Percentiles rank a stretch among this genome's conserved stretches.
phyloP scores from a whole-genome alignment of 2,113 vertebrate species.

The Sebastes schlegelii region DNA sequence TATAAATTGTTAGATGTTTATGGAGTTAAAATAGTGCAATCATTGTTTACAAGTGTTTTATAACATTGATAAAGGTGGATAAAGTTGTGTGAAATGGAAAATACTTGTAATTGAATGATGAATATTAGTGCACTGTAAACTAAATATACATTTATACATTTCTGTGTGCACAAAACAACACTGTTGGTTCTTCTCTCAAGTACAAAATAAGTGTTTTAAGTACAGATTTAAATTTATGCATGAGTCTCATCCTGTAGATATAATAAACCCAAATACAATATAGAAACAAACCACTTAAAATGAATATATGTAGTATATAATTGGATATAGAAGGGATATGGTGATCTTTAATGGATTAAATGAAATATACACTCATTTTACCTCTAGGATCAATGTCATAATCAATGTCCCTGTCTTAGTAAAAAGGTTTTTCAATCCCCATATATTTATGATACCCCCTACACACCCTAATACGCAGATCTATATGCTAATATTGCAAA shows the following conservation, averaged over 20 bases:
- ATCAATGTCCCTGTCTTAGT: neutral
- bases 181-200: neutral
- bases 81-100: neutral
- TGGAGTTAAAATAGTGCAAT: neutral
- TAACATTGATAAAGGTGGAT: neutral
- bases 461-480: neutral
- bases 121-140: neutral
- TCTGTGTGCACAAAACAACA: neutral
- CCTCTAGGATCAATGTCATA: neutral
- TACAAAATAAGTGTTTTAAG: neutral
- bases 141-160: neutral
- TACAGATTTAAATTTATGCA: neutral
- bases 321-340: neutral
- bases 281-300: neutral
- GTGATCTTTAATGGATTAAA: neutral
- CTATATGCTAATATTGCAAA: slow-evolving; percentile 3
- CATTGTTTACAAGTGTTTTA: neutral
- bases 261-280: neutral
- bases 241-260: neutral
- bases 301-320: neutral
- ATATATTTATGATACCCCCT: neutral
- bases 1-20: neutral
- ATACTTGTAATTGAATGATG: neutral
- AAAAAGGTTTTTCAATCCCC: slow-evolving; percentile 5
- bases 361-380: neutral